Conservation (phyloP, 2,888 invertebrate genomes). For the Ophraella communa region DNA sequence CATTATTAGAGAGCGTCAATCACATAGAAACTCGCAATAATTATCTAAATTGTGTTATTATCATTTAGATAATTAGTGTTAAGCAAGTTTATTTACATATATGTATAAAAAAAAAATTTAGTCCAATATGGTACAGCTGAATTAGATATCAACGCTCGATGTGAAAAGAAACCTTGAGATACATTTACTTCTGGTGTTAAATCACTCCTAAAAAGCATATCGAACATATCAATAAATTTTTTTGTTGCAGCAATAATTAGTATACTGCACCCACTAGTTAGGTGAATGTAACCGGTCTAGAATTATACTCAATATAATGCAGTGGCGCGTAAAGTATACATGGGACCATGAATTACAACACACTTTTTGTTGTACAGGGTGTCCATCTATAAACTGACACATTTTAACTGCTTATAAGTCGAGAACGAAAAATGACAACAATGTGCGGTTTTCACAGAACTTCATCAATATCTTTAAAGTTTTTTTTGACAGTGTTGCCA, state of each 20-base stretch:
- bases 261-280: constrained; percentile 16
- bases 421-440: too few species aligned
- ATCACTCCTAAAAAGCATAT: neutral
- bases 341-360: neutral
- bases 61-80: too few species aligned
- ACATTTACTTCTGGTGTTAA: neutral
- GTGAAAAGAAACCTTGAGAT: neutral
- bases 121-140: neutral
- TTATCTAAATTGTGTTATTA: neutral
- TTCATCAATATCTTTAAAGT: too few species aligned
- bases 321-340: constrained; percentile 4
- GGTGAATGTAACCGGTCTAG: constrained; percentile 20
- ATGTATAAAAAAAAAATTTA: too few species aligned
- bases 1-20: neutral
- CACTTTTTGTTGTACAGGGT: too few species aligned
- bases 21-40: neutral
- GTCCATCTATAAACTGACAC: too few species aligned
- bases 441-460: too few species aligned
- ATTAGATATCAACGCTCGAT: neutral
- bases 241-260: constrained; percentile 9
- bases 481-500: too few species aligned
- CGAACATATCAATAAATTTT: neutral
- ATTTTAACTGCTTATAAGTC: too few species aligned
- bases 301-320: constrained; percentile 6
- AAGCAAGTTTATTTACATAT: too few species aligned